A percentile compares a stretch with the other conserved stretches of the same genome.
Conservation (phyloP, 2,113 vertebrate species). For the Martes martes region DNA sequence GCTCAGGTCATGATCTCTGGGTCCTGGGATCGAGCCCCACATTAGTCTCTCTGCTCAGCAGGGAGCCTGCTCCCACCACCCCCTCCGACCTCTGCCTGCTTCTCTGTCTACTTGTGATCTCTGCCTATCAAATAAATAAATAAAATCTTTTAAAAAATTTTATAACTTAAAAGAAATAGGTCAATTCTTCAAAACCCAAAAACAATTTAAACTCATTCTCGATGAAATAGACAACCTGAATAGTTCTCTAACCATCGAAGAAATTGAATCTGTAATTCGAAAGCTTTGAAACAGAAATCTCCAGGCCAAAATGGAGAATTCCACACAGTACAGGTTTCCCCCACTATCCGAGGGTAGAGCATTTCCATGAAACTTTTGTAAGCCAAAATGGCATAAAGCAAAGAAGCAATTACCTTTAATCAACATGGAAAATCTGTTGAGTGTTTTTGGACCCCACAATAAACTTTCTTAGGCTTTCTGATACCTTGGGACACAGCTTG, state of each 20-base stretch:
- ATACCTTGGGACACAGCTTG: background rate
- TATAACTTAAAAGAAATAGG: background rate
- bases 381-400: background rate
- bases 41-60: too few relatives aligned
- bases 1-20: too few relatives aligned
- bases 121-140: too few relatives aligned
- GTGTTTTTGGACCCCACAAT: background rate
- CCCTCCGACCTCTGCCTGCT: too few relatives aligned
- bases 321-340: background rate
- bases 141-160: background rate
- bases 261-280: background rate
- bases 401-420: background rate
- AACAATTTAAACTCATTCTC: background rate
- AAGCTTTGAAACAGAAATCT: background rate
- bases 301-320: background rate
- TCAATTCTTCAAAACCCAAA: background rate
- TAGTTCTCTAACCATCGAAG: background rate
- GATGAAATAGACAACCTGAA: background rate
- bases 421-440: background rate
- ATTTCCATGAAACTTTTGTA: background rate
- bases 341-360: background rate
- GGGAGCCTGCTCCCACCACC: too few relatives aligned
- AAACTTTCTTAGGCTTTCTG: background rate
- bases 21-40: too few relatives aligned
- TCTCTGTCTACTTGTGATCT: too few relatives aligned